These are phyloP conservation scores for Daptonema setosum DNA, from an alignment of 2,888 invertebrate species.

Conservation along the genomic window DNA sequence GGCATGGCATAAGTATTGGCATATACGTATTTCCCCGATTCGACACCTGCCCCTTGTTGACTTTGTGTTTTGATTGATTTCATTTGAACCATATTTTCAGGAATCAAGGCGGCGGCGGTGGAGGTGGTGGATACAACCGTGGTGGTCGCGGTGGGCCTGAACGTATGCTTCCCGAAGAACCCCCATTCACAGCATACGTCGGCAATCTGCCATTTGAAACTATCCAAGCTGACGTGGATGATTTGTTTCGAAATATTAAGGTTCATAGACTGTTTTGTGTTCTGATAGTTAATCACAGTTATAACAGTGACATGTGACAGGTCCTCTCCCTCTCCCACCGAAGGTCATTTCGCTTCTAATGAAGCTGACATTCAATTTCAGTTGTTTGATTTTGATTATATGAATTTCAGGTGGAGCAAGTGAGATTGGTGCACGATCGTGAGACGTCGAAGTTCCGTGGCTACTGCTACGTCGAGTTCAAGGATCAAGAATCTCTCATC, in stretches of 20 bases:
- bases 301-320: too few relatives aligned
- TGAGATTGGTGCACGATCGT: conserved; percentile 16
- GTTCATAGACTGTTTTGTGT: neutral
- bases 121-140: neutral
- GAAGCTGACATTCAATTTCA: too few relatives aligned
- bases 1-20: too few relatives aligned
- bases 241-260: conserved; percentile 7
- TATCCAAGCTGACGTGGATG: conserved; percentile 15
- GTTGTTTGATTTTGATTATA: too few relatives aligned
- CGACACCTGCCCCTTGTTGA: too few relatives aligned
- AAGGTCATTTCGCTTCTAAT: too few relatives aligned
- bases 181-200: conserved; percentile 14
- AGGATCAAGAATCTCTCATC: conserved; percentile 11
- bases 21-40: too few relatives aligned
- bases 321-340: neutral
- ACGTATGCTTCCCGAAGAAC: conserved; percentile 2
- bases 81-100: too few relatives aligned
- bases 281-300: neutral
- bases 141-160: neutral
- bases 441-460: conserved; percentile 17
- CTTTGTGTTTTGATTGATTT: too few relatives aligned
- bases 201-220: conserved; percentile 16
- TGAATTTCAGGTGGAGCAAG: conserved; percentile 9
- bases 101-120: neutral
- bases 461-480: conserved; percentile 16